Evolutionary conservation across 2,113 vertebrate species (phyloP).

Genomic region (Mungos mungo): DNA sequence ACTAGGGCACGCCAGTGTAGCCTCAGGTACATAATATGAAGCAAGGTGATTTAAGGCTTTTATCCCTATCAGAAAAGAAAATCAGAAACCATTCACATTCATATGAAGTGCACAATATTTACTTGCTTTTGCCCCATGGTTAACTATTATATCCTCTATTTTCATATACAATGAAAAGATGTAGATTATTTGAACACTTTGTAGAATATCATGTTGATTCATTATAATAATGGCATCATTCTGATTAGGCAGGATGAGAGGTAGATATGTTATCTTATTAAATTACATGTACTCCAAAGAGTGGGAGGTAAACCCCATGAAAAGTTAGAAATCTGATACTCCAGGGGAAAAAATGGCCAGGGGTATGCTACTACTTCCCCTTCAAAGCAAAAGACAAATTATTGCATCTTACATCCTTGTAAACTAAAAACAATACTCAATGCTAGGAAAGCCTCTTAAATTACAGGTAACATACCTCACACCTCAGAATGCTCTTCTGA

Average conservation of each 20-base stretch:
- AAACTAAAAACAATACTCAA: not conserved
- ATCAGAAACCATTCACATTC: not conserved
- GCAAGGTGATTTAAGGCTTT: not conserved
- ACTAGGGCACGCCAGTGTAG: not conserved
- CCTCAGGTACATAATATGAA: not conserved
- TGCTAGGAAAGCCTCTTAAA: not conserved
- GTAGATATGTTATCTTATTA: not conserved
- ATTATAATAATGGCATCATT: not conserved
- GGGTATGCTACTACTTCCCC: not conserved
- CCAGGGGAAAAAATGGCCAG: not conserved
- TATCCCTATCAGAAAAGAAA: not conserved
- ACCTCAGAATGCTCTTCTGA: not conserved
- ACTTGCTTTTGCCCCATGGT: not conserved
- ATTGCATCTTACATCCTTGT: not conserved
- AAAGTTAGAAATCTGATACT: not conserved
- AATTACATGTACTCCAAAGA: not conserved
- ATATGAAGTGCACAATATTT: not conserved
- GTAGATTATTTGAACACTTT: not conserved
- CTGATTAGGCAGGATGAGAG: not conserved
- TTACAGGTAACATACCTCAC: not conserved
- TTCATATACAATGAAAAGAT: not conserved
- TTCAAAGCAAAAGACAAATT: not conserved
- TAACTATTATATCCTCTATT: not conserved
- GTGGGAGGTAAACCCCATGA: not conserved
- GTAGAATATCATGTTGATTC: not conserved